These are phyloP conservation scores for Clitarchus hookeri DNA, from an alignment of 2,888 invertebrate species.

Conservation along the genomic window DNA sequence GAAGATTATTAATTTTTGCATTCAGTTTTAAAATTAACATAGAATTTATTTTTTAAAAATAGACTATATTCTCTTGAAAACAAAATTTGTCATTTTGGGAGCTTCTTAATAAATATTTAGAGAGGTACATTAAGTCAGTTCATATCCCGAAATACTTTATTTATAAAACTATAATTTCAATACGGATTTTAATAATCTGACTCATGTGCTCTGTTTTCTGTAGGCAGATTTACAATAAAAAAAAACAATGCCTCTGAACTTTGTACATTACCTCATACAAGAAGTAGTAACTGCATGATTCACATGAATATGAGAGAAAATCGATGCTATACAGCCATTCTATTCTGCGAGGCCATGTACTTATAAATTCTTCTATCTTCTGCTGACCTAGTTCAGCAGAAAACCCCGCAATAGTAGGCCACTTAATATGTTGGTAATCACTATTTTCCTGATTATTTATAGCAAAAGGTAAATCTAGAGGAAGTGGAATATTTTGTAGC, in stretches of 20 bases:
- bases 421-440: slow-evolving; percentile 33
- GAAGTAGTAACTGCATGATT: slow-evolving; percentile 48
- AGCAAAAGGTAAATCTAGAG: not conserved
- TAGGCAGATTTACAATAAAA: too few relatives aligned
- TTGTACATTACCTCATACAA: slow-evolving; percentile 46
- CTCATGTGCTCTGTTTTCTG: too few relatives aligned
- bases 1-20: too few relatives aligned
- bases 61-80: too few relatives aligned
- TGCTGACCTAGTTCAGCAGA: slow-evolving; percentile 43
- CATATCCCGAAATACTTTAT: too few relatives aligned
- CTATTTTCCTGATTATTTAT: not conserved
- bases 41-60: too few relatives aligned
- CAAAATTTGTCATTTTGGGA: too few relatives aligned
- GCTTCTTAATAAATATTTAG: too few relatives aligned
- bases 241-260: not conserved
- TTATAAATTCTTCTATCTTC: slow-evolving; percentile 45
- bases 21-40: too few relatives aligned
- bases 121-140: too few relatives aligned
- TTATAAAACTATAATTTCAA: too few relatives aligned
- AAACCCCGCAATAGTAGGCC: slow-evolving; percentile 47
- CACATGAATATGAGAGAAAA: slow-evolving; percentile 45
- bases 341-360: slow-evolving; percentile 46
- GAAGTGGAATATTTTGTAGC: not conserved
- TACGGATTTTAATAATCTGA: too few relatives aligned
- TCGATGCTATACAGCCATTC: slow-evolving; percentile 48